These are phyloP conservation scores for Antheraea assamensis DNA, from an alignment of 2,888 invertebrate species.

Conservation along the genomic window DNA sequence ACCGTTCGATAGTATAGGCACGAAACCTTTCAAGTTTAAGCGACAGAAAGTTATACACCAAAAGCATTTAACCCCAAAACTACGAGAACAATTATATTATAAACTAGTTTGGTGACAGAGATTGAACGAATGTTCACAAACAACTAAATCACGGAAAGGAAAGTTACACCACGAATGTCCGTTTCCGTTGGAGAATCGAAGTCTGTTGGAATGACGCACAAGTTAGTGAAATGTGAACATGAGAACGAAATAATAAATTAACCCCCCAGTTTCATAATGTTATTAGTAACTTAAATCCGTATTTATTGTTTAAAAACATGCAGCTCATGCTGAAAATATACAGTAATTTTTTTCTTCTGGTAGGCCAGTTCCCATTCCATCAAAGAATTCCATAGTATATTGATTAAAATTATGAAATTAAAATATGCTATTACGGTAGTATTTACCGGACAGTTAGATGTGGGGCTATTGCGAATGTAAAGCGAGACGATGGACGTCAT, in stretches of 20 bases:
- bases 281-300: not conserved
- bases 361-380: too few species aligned
- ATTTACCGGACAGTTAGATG: too few species aligned
- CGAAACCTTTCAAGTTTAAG: not conserved
- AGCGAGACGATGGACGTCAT: too few species aligned
- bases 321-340: not conserved
- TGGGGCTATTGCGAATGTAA: too few species aligned
- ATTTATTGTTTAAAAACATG: not conserved
- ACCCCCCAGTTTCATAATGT: not conserved
- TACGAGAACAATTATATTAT: not conserved
- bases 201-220: not conserved
- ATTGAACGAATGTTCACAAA: not conserved
- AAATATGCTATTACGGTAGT: too few species aligned
- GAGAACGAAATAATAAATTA: not conserved
- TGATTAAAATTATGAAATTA: too few species aligned
- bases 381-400: too few species aligned
- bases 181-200: not conserved
- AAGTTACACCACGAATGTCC: not conserved
- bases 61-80: not conserved
- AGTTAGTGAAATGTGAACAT: not conserved
- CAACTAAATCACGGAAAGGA: not conserved
- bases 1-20: not conserved
- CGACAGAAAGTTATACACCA: not conserved
- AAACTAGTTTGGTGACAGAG: conserved; percentile 3
- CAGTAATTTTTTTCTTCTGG: not conserved